phyloP scores from a whole-genome alignment of 1,140 invertebrate genomes.

The Brachionus koreanus region DNA sequence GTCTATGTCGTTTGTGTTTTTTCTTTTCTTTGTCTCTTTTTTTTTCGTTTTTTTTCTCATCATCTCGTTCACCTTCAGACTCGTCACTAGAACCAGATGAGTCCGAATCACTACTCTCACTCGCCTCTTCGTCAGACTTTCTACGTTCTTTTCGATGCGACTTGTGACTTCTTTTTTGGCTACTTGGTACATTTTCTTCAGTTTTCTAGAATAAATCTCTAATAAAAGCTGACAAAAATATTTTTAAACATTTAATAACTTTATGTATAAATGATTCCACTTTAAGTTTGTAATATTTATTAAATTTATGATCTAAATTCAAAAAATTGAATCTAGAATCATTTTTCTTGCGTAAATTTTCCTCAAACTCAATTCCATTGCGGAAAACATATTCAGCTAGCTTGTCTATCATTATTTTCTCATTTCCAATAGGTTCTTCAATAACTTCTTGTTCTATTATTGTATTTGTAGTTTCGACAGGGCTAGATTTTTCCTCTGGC shows the following conservation, averaged over 20 bases:
- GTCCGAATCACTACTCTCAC: not conserved
- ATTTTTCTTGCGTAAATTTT: constrained; percentile 76
- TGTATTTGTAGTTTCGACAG: not conserved
- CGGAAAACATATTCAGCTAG: constrained; percentile 90
- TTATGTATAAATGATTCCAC: constrained; percentile 11
- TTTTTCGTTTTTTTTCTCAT: not conserved
- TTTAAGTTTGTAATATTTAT: constrained; percentile 68
- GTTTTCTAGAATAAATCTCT: not conserved
- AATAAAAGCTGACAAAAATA: not conserved
- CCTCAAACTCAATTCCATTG: constrained; percentile 86
- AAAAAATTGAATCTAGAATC: constrained; percentile 79
- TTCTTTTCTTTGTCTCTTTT: not conserved
- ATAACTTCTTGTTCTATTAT: not conserved
- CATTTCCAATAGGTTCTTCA: constrained; percentile 53
- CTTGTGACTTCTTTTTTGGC: not conserved
- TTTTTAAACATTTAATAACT: not conserved
- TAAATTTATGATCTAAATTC: constrained; percentile 68
- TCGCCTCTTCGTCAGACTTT: not conserved
- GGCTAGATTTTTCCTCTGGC: not conserved
- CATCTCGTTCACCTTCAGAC: not conserved
- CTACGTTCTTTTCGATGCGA: not conserved
- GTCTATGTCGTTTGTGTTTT: not conserved
- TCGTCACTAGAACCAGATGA: not conserved
- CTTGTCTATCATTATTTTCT: constrained; percentile 84
- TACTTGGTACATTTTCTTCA: not conserved